Evolutionary conservation across 2,113 vertebrate species (phyloP).

Genomic region (Pangasianodon hypophthalmus): DNA sequence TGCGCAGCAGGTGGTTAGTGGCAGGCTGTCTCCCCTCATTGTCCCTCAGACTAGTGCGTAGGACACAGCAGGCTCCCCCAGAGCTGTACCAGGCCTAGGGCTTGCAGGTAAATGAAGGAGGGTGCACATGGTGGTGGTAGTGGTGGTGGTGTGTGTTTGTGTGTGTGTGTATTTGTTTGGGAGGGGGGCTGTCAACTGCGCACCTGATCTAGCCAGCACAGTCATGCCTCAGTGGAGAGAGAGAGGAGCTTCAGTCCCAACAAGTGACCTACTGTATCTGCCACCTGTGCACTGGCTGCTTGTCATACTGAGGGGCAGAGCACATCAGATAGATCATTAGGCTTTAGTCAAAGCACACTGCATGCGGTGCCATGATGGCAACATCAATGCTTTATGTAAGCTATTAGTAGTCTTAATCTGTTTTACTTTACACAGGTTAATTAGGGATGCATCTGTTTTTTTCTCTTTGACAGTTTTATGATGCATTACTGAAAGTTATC

Average conservation of each 20-base stretch:
- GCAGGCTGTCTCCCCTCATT: constrained; percentile 74
- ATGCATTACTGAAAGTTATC: neutral
- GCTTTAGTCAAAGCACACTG: constrained; percentile 18
- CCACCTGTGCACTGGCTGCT: constrained; percentile 53
- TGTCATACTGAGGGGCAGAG: constrained; percentile 30
- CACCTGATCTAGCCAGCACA: constrained; percentile 57
- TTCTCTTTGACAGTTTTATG: neutral
- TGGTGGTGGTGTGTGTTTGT: neutral
- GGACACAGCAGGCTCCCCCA: constrained; percentile 26
- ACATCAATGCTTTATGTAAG: neutral
- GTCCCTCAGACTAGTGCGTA: constrained; percentile 58
- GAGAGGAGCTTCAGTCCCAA: constrained; percentile 38
- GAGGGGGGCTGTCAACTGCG: constrained; percentile 21
- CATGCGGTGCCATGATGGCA: constrained; percentile 20
- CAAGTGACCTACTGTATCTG: constrained; percentile 34
- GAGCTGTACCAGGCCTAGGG: constrained; percentile 36
- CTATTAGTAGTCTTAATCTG: constrained; percentile 8
- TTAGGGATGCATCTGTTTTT: constrained; percentile 13
- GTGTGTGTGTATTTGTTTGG: constrained; percentile 9
- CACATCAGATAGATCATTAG: constrained; percentile 35
- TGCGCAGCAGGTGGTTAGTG: constrained; percentile 78
- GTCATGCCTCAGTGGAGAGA: constrained; percentile 49
- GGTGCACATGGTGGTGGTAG: neutral
- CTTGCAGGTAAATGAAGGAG: constrained; percentile 46
- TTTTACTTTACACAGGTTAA: neutral